These are phyloP conservation scores for Lasioglossum morio DNA, from an alignment of 2,888 invertebrate genomes.

Conservation along the genomic window DNA sequence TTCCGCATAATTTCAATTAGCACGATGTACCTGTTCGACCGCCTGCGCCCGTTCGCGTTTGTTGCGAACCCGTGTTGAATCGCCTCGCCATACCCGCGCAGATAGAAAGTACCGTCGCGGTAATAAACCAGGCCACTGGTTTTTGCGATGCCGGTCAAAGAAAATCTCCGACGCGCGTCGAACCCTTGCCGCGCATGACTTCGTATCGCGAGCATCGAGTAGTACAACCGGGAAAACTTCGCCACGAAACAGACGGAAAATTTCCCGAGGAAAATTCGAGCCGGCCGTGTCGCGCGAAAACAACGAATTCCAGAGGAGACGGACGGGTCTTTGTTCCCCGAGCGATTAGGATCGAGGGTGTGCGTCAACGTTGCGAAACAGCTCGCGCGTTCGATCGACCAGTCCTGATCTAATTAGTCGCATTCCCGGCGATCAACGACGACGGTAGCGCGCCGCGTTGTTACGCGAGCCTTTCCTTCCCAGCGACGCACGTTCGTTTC, in stretches of 20 bases:
- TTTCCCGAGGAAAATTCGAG: too few relatives aligned
- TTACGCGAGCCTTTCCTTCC: constrained; percentile 39
- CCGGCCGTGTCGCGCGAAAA: neutral
- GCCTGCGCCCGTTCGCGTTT: neutral
- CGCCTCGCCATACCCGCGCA: constrained; percentile 17
- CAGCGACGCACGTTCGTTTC: constrained; percentile 10
- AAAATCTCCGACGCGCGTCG: constrained; percentile 47
- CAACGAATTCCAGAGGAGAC: neutral
- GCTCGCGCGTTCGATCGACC: constrained; percentile 39
- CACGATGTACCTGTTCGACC: neutral
- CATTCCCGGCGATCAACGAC: constrained; percentile 57
- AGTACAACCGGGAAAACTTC: neutral
- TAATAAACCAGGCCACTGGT: constrained; percentile 31
- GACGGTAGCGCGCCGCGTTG: constrained; percentile 2
- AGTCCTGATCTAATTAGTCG: constrained; percentile 55
- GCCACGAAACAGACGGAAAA: neutral
- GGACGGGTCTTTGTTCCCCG: neutral
- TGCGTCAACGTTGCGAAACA: constrained; percentile 37
- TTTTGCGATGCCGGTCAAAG: constrained; percentile 26
- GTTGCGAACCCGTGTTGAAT: neutral
- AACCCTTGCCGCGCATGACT: constrained; percentile 28
- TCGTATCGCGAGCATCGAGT: constrained; percentile 21
- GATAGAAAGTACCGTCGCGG: constrained; percentile 46
- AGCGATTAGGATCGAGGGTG: neutral
- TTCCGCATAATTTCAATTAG: constrained; percentile 1